These are phyloP conservation scores for Norana najaformis DNA, from an alignment of 2,888 invertebrate genomes.

Conservation along the genomic window DNA sequence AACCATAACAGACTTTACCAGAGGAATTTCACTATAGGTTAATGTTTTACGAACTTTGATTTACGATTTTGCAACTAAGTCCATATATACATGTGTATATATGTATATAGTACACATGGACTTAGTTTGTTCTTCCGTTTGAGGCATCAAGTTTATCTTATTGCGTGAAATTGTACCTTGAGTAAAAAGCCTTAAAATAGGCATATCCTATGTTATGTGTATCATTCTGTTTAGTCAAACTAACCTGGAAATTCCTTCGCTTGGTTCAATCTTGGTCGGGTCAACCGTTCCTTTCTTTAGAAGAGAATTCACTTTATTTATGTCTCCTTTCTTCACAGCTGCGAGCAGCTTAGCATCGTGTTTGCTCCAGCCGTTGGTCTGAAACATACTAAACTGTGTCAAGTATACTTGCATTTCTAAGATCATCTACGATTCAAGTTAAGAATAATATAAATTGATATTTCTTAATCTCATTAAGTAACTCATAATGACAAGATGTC, in stretches of 20 bases:
- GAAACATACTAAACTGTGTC: constrained; percentile 37
- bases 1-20: no score
- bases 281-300: constrained; percentile 50
- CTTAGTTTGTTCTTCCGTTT: background rate
- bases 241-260: constrained; percentile 55
- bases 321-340: constrained; percentile 52
- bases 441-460: background rate
- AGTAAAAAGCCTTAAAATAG: background rate
- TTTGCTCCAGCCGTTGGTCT: constrained; percentile 58
- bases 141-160: background rate
- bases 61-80: no score
- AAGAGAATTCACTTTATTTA: constrained; percentile 50
- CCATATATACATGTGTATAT: background rate
- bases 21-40: no score
- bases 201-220: no score
- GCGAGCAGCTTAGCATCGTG: constrained; percentile 57
- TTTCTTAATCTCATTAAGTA: background rate
- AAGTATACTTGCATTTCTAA: background rate
- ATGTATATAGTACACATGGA: background rate
- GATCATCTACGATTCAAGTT: background rate
- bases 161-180: background rate
- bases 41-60: no score
- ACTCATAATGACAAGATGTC: background rate
- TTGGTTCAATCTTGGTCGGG: constrained; percentile 55
- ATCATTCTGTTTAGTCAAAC: constrained; percentile 39